These are phyloP conservation scores for Drosophila micromelanica DNA, from an alignment of 1,140 invertebrate genomes.

Conservation along the genomic window DNA sequence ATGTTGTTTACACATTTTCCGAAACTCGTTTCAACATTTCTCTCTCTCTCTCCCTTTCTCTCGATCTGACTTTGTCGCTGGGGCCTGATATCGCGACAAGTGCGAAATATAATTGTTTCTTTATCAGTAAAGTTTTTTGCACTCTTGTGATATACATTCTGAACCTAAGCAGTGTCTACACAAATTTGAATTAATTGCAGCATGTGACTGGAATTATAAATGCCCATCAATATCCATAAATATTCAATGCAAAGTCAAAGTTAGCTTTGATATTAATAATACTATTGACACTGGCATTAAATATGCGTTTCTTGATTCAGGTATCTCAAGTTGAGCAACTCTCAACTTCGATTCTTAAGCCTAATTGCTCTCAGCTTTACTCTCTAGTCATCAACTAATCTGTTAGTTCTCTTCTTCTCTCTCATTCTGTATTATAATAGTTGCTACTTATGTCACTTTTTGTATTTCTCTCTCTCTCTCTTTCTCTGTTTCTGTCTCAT, in stretches of 20 bases:
- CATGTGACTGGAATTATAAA: slow-evolving; percentile 19
- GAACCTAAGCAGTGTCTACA: slow-evolving; percentile 9
- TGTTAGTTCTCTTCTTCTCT: too few relatives aligned
- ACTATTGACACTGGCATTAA: neutral
- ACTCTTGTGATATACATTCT: slow-evolving; percentile 14
- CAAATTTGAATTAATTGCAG: slow-evolving; percentile 3
- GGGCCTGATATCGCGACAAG: slow-evolving; percentile 47
- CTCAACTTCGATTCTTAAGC: too few relatives aligned
- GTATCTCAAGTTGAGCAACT: neutral
- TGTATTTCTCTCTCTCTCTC: neutral
- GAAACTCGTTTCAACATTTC: slow-evolving; percentile 21
- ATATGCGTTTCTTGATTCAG: neutral
- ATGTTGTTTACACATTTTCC: neutral
- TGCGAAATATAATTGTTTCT: slow-evolving; percentile 38
- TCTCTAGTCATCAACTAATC: too few relatives aligned
- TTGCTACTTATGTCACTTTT: too few relatives aligned
- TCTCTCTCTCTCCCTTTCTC: slow-evolving; percentile 20
- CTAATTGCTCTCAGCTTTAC: neutral
- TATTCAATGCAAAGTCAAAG: slow-evolving; percentile 1
- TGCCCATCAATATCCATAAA: slow-evolving; percentile 7
- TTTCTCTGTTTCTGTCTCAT: neutral
- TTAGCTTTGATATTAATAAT: neutral
- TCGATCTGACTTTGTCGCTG: neutral
- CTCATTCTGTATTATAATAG: too few relatives aligned
- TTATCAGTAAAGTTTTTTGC: slow-evolving; percentile 35